Evolutionary conservation across 2,888 invertebrate genomes (phyloP), one percentile per base, ranked within the genome.

Genomic region (Neoascia interrupta): DNA sequence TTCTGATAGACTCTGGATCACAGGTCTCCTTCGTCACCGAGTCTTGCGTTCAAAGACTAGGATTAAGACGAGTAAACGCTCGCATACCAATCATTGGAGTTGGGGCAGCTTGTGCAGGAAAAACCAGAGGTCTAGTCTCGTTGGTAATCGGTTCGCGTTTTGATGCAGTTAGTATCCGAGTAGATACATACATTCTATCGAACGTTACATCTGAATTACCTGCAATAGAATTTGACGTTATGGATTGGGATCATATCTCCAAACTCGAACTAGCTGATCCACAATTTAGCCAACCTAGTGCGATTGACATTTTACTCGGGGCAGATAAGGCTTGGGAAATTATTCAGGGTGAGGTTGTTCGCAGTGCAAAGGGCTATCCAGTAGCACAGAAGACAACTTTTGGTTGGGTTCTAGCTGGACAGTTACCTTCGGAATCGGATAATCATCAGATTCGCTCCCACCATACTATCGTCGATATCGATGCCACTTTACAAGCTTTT

Each of bases 251-350:
- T 8, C 13, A 49, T 3, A n/a, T 49, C 2, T 1, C 18, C 1
- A 18, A 6, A 0, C 21, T 63, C 5, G 21, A 54, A 5, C 10
- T 64, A 53, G 54, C 64, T 18, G 54, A 64, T 45, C 54, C 43
- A 13, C 18, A 18, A 1, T 36, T 45, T 15, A 61, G 49, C 13
- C 19, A 26, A 8, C 26, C 37, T 0, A 10, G 11, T 0, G 1
- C 37, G 3, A 5, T 36, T 1, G 41, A 39, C 10, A 60, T 69
- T 13, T 41, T 51, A n/a, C 8, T 60, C 10, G 47, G 47, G 6
- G 21, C 21, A 5, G 60, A 45, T 15, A 45, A 34, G 16, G 3
- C 31, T 31, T 31, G 31, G 31, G 8, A 8, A n/a, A 31, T 31
- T 6, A n/a, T 31, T n/a, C 31, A 31, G n/a, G 31, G 31, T 31